Base-by-base conservation (phyloP, 1,140 invertebrate species). In the Thaumatotibia leucotreta region DNA sequence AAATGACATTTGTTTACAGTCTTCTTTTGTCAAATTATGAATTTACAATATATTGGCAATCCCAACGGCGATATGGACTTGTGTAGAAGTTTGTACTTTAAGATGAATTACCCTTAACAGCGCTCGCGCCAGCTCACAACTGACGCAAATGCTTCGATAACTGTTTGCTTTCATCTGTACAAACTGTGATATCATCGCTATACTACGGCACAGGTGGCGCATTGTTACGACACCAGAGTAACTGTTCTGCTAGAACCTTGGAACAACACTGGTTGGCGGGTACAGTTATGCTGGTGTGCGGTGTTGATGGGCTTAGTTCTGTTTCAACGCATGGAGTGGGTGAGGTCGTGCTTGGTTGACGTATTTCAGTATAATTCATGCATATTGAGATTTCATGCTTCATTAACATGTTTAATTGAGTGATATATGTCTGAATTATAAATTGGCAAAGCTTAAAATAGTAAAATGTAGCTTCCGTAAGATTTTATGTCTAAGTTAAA, bases 131-230 rank as follows among this genome's bases (percentile, higher is more conserved):
- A 82, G 72, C 77, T 79, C 75, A 84, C 74, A 50, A 58, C 50
- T 82, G 79, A 84, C 79, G 77, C 75, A 82, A 77, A 66, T 69
- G 66, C 22, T 71, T 66, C 69, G 69, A 74, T 74, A 70, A 68
- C 66, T 69, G 68, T 67, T 62, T 65, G 49, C 67, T 54, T 75
- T 76, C 80, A 87, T 78, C 76, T 87, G 84, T 75, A 61, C 70
- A 84, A 83, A 82, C 49, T 70, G 73, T 87, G 82, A 84, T 83
- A 75, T 87, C 84, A 85, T 69, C 74, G 29, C 65, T 64, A 29
- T 62, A 66, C 45, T 54, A 54, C 50, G 4, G 24, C 20, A 58
- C 52, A 58, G 52, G 52, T 58, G 52, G 29, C 39, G 4, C 1
- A 58, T 58, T 58, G 52, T 58, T 58, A 17, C 27, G 4, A 2